Evolutionary conservation across 2,113 vertebrate species (phyloP).

Genomic region (Pseudonaja textilis): DNA sequence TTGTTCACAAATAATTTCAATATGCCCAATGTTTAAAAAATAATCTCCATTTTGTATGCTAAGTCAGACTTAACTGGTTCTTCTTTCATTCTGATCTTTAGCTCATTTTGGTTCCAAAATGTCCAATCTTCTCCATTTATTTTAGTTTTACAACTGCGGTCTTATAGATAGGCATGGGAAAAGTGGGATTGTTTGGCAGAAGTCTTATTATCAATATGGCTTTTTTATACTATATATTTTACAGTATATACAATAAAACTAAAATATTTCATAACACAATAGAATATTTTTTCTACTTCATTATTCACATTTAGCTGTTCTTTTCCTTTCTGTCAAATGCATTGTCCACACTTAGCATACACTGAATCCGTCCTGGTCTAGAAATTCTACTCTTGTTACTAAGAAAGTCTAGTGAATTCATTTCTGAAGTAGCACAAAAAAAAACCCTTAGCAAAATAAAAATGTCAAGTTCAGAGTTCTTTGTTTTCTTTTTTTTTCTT

Average conservation of each 20-base stretch:
- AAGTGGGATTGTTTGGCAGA: not conserved
- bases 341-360: conserved; percentile 14
- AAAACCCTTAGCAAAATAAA: not conserved
- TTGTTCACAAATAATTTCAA: no score
- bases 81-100: not conserved
- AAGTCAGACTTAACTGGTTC: no score
- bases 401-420: not conserved
- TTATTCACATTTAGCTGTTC: not conserved
- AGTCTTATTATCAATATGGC: not conserved
- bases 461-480: conserved; percentile 10
- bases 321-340: conserved; percentile 17
- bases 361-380: not conserved
- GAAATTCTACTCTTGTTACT: not conserved
- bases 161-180: not conserved
- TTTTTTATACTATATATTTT: not conserved
- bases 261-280: not conserved
- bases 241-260: not conserved
- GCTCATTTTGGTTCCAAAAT: not conserved
- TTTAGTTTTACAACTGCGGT: not conserved
- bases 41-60: no score
- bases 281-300: not conserved
- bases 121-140: not conserved
- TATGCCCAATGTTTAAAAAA: no score
- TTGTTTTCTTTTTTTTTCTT: not conserved
- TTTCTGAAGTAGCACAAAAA: not conserved